Evolutionary conservation across 2,113 vertebrate species (phyloP).

Genomic region (Pachypanchax playfairii): DNA sequence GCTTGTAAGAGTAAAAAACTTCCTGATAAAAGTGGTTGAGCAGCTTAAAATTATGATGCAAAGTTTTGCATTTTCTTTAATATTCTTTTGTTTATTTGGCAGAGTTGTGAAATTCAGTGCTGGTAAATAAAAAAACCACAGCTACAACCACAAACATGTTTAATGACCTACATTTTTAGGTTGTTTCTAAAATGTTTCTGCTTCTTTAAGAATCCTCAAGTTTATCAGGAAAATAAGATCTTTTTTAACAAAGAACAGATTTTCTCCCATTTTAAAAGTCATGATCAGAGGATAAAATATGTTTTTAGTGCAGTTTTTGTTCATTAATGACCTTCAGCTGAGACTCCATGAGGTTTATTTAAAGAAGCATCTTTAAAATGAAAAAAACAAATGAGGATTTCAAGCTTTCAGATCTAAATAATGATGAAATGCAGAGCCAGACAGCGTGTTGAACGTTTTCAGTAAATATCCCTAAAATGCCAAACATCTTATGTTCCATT

Average conservation of each 20-base stretch:
- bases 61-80: constrained; percentile 15
- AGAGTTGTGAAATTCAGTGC: constrained; percentile 34
- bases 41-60: constrained; percentile 44
- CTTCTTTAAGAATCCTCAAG: constrained; percentile 16
- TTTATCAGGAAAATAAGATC: constrained; percentile 27
- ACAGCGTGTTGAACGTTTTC: constrained; percentile 54
- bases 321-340: constrained; percentile 48
- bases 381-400: constrained; percentile 13
- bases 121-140: constrained; percentile 33
- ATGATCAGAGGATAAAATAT: too few species aligned
- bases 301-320: constrained; percentile 29
- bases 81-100: constrained; percentile 9
- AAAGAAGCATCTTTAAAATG: constrained; percentile 40
- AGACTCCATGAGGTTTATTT: constrained; percentile 24
- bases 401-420: constrained; percentile 29
- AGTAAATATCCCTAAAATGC: constrained; percentile 57
- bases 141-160: constrained; percentile 20
- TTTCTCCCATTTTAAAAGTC: too few species aligned
- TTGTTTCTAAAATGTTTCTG: constrained; percentile 20
- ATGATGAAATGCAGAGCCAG: constrained; percentile 26
- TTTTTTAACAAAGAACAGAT: constrained; percentile 28
- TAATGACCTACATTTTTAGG: constrained; percentile 24
- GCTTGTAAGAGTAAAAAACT: constrained; percentile 42
- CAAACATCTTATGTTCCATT: constrained; percentile 72
- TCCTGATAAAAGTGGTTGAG: constrained; percentile 44